Evolutionary conservation across 2,797 vertebrate genomes (phyloP).

Genomic region (Philypnodon macrostomus): DNA sequence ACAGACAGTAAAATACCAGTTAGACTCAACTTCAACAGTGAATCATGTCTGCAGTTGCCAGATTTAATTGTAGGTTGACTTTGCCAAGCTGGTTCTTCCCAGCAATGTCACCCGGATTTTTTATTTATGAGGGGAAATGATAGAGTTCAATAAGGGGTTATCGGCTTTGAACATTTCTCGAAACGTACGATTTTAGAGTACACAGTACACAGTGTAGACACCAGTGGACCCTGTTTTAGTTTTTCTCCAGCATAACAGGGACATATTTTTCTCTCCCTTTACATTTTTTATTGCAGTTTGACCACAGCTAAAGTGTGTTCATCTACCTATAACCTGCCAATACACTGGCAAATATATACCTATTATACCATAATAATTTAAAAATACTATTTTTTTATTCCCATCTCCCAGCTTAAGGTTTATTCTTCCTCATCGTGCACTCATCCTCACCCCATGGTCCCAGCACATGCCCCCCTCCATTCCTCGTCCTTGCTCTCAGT

Average conservation of each 20-base stretch:
- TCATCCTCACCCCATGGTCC: constrained; percentile 4
- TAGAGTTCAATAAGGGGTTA: constrained; percentile 6
- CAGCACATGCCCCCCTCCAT: constrained; percentile 56
- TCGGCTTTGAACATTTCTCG: neutral
- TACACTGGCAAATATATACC: too few species aligned
- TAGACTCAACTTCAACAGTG: constrained; percentile 12
- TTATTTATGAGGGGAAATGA: constrained; percentile 5
- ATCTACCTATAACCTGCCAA: too few species aligned
- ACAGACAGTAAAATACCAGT: constrained; percentile 15
- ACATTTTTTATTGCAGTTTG: too few species aligned
- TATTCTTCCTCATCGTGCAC: constrained; percentile 55
- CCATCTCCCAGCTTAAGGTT: too few species aligned
- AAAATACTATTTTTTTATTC: too few species aligned
- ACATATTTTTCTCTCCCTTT: too few species aligned
- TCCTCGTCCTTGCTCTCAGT: constrained; percentile 56
- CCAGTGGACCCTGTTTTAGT: too few species aligned
- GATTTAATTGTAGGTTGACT: constrained; percentile 20
- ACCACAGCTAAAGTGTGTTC: too few species aligned
- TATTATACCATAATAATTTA: too few species aligned
- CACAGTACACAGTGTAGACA: too few species aligned
- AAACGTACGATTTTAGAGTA: neutral
- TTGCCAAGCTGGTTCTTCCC: constrained; percentile 14
- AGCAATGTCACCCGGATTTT: constrained; percentile 8
- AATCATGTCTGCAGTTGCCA: constrained; percentile 14
- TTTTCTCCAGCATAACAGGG: too few species aligned